Base-by-base conservation (phyloP, 1,140 invertebrate genomes). In the Pogonus chalceus region DNA sequence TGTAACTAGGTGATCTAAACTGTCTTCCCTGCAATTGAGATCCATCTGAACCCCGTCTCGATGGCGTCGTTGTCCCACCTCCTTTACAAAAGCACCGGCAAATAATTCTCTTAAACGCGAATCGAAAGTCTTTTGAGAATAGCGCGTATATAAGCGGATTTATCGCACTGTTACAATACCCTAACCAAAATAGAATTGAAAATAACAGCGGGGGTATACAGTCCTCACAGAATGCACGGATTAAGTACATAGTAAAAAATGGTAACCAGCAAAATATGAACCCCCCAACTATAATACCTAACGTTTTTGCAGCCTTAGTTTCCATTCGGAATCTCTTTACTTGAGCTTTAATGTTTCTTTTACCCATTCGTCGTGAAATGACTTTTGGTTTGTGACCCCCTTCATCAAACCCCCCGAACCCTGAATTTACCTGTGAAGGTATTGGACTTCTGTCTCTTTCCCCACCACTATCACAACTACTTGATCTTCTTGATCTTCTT, bases 161-260 rank as follows among this genome's bases (percentile, higher is more conserved):
- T 56, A 95, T 85, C 20, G 92, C 92, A 10, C 89, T 94, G 71
- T 98, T 98, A 68, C 91, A 92, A 69, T 98, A 98, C 1, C 95
- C 95, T 21, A 98, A 77, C 93, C 94, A 98, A 71, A 96, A 97
- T 4, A 96, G 80, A 1, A 96, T 81, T 35, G 88, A 93, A 72
- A 96, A 93, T 26, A 92, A 72, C 39, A 88, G 77, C 1, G 83
- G 80, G 51, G 86, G 80, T 24, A 92, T 88, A 68, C 87, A 91
- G 51, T 82, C 78, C 1, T 78, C 78, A 59, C 86, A 91, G 65
- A 95, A 92, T 0, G 87, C 88, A 50, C 87, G 76, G 20, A 90
- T 78, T 22, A 95, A 76, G 69, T 96, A 96, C 75, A 94, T 85
- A 4, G 87, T 91, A 75, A 97, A 97, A 75, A 97, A 97, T 0